Conservation (phyloP, 2,113 vertebrate species). For the Acanthisitta chloris region DNA sequence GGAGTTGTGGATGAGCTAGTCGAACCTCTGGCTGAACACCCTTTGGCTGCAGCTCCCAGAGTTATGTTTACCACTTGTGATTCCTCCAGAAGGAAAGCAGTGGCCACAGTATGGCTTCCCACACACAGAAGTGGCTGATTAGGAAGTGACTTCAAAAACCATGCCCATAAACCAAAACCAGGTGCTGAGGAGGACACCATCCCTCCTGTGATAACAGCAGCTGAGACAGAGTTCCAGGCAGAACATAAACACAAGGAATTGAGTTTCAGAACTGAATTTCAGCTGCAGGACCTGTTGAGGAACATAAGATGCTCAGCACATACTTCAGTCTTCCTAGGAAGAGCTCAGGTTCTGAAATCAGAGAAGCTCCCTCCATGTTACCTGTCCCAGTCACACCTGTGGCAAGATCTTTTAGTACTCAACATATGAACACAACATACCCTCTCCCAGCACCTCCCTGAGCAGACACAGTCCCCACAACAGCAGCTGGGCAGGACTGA, state of each 20-base stretch:
- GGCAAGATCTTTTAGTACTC: not conserved
- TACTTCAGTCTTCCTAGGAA: not conserved
- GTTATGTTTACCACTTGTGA: fast-evolving
- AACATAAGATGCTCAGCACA: not conserved
- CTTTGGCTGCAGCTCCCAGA: not conserved
- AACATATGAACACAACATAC: fast-evolving
- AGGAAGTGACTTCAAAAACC: not conserved
- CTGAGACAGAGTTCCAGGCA: not conserved
- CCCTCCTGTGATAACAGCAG: not conserved
- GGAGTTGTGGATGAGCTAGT: not conserved
- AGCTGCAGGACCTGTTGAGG: not conserved
- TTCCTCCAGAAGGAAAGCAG: not conserved
- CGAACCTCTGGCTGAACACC: not conserved
- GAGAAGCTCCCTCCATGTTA: not conserved
- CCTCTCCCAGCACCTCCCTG: not conserved
- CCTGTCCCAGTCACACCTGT: not conserved
- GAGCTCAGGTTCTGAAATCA: not conserved
- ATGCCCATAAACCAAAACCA: not conserved
- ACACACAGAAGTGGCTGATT: not conserved
- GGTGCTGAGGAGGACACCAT: not conserved
- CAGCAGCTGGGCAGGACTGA: not conserved
- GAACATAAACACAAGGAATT: not conserved
- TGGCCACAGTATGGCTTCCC: not conserved
- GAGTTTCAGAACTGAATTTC: not conserved
- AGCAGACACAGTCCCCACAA: not conserved